Conservation (phyloP, 2,113 vertebrate genomes). For the Pelecanoides urinatrix region DNA sequence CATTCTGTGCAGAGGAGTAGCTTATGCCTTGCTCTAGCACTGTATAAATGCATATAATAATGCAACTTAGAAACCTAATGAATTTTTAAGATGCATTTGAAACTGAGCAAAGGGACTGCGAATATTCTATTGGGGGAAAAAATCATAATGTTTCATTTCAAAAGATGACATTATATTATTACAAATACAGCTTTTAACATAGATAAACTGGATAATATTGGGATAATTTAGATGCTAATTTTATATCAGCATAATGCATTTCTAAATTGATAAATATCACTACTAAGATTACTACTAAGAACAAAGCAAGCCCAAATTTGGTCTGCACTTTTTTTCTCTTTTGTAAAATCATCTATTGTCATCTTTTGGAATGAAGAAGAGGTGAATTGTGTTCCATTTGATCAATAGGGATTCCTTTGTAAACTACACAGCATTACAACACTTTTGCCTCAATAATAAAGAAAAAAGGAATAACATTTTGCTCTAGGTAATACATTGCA, state of each 20-base stretch:
- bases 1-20: background rate
- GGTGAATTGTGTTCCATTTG: background rate
- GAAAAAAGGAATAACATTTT: background rate
- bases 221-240: background rate
- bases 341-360: background rate
- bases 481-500: background rate
- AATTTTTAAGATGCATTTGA: constrained; percentile 16
- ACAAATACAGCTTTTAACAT: background rate
- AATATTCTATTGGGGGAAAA: background rate
- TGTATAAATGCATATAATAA: background rate
- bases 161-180: background rate
- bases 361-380: background rate
- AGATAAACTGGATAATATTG: background rate
- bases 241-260: background rate
- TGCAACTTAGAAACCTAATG: background rate
- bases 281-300: background rate
- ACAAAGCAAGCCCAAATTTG: background rate
- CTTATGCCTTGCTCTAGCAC: background rate
- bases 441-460: background rate
- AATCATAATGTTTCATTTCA: background rate
- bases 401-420: background rate
- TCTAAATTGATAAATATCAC: background rate
- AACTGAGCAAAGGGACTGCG: background rate
- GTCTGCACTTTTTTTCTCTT: background rate
- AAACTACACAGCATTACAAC: background rate